phyloP scores from a whole-genome alignment of 2,797 vertebrate genomes.

The Karalla daura region DNA sequence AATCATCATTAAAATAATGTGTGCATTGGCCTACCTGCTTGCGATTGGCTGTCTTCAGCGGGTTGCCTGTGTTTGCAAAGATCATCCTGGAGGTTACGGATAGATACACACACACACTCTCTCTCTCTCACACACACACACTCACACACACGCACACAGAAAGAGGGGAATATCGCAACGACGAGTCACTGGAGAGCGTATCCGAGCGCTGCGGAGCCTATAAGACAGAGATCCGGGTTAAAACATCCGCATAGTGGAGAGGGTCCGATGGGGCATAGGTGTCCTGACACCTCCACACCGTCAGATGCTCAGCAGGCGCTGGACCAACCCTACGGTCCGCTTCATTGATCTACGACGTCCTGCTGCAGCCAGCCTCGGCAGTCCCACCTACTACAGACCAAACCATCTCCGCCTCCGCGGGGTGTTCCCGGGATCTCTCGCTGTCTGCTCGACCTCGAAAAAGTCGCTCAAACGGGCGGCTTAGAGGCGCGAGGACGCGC shows the following conservation, averaged over 20 bases:
- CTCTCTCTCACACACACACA: constrained; percentile 26
- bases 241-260: constrained; percentile 70
- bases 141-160: constrained; percentile 9
- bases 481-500: too few species aligned
- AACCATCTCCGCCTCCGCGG: constrained; percentile 73
- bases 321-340: constrained; percentile 81
- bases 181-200: constrained; percentile 58
- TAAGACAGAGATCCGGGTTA: constrained; percentile 43
- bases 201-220: constrained; percentile 48
- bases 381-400: constrained; percentile 87
- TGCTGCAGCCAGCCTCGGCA: constrained; percentile 83
- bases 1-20: background rate
- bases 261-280: constrained; percentile 60
- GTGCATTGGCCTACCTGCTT: constrained; percentile 89
- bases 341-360: constrained; percentile 89
- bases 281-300: constrained; percentile 75
- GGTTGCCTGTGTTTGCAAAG: constrained; percentile 93
- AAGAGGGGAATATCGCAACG: constrained; percentile 36
- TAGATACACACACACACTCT: constrained; percentile 5
- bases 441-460: too few species aligned
- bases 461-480: too few species aligned
- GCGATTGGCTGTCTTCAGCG: constrained; percentile 88
- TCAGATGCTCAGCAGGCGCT: constrained; percentile 66
- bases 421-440: too few species aligned
- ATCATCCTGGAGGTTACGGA: constrained; percentile 89